These are phyloP conservation scores for Accipiter cooperii DNA, from an alignment of 2,113 vertebrate genomes.

Conservation along the genomic window DNA sequence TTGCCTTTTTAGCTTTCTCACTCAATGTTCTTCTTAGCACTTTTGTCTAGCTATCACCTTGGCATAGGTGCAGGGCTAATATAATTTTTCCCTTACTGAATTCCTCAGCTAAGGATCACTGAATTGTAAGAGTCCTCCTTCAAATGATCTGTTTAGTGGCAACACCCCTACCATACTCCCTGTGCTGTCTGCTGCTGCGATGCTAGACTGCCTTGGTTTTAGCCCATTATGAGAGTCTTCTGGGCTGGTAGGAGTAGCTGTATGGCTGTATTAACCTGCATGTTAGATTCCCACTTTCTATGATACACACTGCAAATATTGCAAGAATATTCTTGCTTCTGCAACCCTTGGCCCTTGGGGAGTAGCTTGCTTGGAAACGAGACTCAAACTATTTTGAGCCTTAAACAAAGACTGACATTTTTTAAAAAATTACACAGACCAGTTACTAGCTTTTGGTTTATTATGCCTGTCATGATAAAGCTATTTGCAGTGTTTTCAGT, in stretches of 20 bases:
- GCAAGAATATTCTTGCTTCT: background rate
- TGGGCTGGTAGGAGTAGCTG: background rate
- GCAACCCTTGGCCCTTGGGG: background rate
- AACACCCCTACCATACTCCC: background rate
- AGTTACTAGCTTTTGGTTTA: background rate
- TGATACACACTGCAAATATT: background rate
- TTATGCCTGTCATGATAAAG: background rate
- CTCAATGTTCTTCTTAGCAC: background rate
- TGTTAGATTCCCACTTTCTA: background rate
- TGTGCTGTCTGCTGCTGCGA: background rate
- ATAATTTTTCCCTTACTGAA: background rate
- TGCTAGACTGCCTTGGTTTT: background rate
- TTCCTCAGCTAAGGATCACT: background rate
- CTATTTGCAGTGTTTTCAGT: background rate
- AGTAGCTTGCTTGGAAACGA: background rate
- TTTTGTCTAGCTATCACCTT: background rate
- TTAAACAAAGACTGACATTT: background rate
- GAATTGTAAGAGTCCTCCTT: background rate
- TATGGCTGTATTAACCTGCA: background rate
- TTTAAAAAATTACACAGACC: background rate
- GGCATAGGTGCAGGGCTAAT: background rate
- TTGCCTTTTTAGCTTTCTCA: background rate
- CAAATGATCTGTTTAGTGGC: background rate
- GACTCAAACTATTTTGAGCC: background rate
- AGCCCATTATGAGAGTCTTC: background rate